phyloP scores from a whole-genome alignment of 2,797 vertebrate species.

The Rallus crepitans region DNA sequence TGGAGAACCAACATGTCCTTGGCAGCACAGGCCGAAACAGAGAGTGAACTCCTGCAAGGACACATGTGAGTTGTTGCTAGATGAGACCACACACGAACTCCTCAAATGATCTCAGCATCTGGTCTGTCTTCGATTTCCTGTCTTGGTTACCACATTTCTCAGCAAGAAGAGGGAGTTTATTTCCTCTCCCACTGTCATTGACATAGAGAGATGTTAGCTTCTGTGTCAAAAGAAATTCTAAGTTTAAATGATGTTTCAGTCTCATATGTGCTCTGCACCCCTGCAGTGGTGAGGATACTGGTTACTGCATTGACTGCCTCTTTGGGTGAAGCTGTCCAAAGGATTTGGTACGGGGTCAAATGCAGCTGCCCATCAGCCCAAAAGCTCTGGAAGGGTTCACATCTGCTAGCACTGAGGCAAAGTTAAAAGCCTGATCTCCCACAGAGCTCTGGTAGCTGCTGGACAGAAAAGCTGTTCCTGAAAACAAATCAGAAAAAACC shows the following conservation, averaged over 20 bases:
- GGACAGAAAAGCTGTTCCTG: neutral
- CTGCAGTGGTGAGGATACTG: neutral
- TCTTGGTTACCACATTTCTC: neutral
- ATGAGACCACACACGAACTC: neutral
- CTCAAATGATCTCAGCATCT: neutral
- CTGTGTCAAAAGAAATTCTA: neutral
- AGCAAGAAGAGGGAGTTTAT: neutral
- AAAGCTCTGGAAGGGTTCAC: neutral
- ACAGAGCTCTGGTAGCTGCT: neutral
- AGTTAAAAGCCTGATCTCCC: neutral
- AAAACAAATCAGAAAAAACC: neutral
- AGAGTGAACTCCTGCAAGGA: neutral
- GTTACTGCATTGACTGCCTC: neutral
- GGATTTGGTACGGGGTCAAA: accelerated
- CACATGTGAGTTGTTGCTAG: neutral
- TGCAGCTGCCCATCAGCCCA: neutral
- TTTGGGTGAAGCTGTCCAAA: neutral
- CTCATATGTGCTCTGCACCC: neutral
- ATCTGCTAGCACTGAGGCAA: neutral
- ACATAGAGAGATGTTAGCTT: neutral
- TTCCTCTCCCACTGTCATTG: neutral
- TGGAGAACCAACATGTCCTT: neutral
- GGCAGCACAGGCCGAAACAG: neutral
- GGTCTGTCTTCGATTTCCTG: neutral
- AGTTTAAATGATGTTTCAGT: neutral